Evolutionary conservation across 2,113 vertebrate genomes (phyloP).

Genomic region (Phaethon lepturus): DNA sequence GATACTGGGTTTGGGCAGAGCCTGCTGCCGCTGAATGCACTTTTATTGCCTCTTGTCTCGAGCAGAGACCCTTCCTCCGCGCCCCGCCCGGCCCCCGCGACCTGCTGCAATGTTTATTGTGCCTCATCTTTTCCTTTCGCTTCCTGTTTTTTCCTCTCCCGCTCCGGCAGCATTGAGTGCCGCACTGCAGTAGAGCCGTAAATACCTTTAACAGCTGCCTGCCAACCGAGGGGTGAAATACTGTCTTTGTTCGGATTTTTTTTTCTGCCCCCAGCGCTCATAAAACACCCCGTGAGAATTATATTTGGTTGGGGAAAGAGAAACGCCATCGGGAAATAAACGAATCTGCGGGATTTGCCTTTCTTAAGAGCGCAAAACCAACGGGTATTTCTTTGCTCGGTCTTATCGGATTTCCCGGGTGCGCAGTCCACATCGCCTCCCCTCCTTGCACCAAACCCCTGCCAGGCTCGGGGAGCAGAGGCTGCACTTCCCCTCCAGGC

Average conservation of each 20-base stretch:
- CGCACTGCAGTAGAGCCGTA: slow-evolving; percentile 98
- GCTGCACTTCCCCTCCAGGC: neutral
- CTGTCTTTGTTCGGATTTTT: slow-evolving; percentile 94
- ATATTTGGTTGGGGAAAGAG: slow-evolving; percentile 1
- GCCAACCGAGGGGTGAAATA: slow-evolving; percentile 95
- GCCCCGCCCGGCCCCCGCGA: neutral
- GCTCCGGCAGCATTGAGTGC: slow-evolving; percentile 75
- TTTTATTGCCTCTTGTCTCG: slow-evolving; percentile 43
- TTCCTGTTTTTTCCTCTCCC: slow-evolving; percentile 76
- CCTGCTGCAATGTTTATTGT: slow-evolving; percentile 62
- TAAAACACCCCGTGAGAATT: slow-evolving; percentile 63
- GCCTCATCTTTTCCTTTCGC: slow-evolving; percentile 68
- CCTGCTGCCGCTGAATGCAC: neutral
- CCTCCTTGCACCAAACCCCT: neutral
- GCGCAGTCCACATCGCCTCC: neutral
- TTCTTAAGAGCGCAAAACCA: neutral
- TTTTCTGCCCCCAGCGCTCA: slow-evolving; percentile 63
- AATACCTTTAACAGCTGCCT: slow-evolving; percentile 99
- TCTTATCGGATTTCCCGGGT: neutral
- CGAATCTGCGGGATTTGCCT: neutral
- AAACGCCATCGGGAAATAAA: slow-evolving; percentile 11
- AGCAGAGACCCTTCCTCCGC: neutral
- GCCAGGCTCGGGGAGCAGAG: neutral
- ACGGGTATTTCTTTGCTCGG: fast-evolving
- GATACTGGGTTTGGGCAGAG: neutral